Evolutionary conservation across 2,113 vertebrate species (phyloP), one percentile per base, ranked within the genome.

Genomic region (Podarcis muralis): DNA sequence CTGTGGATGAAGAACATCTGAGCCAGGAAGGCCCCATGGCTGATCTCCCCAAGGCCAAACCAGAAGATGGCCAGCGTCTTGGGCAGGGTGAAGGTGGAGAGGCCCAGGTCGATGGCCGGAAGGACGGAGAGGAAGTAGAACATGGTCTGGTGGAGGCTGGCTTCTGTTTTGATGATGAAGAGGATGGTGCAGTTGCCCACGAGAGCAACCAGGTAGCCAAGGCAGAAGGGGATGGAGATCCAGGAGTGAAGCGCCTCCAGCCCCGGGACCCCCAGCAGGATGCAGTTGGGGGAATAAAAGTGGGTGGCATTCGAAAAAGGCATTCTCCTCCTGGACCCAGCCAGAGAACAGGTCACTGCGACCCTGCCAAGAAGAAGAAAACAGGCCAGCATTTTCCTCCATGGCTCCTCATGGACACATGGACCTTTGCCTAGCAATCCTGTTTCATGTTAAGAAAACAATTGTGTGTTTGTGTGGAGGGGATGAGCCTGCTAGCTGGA

Each of bases 1-100:
- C 90, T 88, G 80, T 96, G 96, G 30, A 95, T 93, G 81, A 95
- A 94, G 87, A 96, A 95, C 93, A 94, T 94, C 35, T 94, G 96
- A 15, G 87, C 82, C 22, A 96, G 88, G 87, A 72, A 85, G 53
- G 53, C 84, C 1, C 37, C 72, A 16, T 65, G 76, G 4, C 23
- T 65, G 7, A 37, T 85, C 53, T 62, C 72, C 6, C 84, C 32
- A 1, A 11, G n/a, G 72, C 69, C 71, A 16, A 75, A 75, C 83
- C 71, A 59, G 71, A 76, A 85, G 53, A 85, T 37, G 83, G 69
- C 71, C 83, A 85, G 71, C 83, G 62, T 62, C n/a, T 59, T 75
- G 71, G 83, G 66, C 65, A 87, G 40, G 22, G 78, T 72, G 43
- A 48, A 69, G 2, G 77, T 59, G 48, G 86, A 72, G 22, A 87